Base-by-base conservation (phyloP, 92 coral and sea anemone genomes). In the Phymanthus crucifer region DNA sequence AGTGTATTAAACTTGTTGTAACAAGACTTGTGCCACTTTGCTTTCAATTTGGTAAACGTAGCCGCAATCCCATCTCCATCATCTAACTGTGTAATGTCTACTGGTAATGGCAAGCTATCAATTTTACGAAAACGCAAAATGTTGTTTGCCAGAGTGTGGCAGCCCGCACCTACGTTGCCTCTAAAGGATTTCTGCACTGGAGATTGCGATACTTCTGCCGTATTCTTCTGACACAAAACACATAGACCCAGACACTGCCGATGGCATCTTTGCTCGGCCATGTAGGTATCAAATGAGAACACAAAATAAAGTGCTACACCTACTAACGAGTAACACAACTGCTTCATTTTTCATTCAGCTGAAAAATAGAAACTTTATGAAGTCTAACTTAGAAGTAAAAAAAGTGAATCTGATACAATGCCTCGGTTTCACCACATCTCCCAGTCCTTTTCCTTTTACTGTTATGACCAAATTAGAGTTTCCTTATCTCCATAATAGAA, bases 1-100 rank as follows among this genome's bases (percentile, higher is more conserved):
- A 82, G 21, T 34, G 78, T 83, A 74, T 82, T 86, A 69, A 86
- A 89, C 81, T 86, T 82, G 74, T 84, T 76, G 13, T 71, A 37
- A 40, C 87, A 84, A 8, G 82, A 45, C 82, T 85, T 89, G 71
- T 89, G 93, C 86, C 86, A 89, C 54, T 84, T 80, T 36, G 83
- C 92, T 19, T 81, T 77, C 16, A 68, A 67, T 32, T 88, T 54
- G 23, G 33, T 76, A 48, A 88, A 40, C 33, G 86, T 84, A 34
- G 50, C 66, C 46, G 80, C 84, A 32, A 88, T 84, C 11, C 86
- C 84, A 7, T 46, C 76, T 16, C 89, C 89, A 32, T 77, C 89
- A 46, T 88, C 83, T n/a, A 87, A 46, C 45, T 70, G 47, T 31
- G 64, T 67, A 45, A 88, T 48, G 80, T 84, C 70, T 69, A 85